Evolutionary conservation across 2,797 vertebrate genomes (phyloP).

Genomic region (Thaleichthys pacificus): DNA sequence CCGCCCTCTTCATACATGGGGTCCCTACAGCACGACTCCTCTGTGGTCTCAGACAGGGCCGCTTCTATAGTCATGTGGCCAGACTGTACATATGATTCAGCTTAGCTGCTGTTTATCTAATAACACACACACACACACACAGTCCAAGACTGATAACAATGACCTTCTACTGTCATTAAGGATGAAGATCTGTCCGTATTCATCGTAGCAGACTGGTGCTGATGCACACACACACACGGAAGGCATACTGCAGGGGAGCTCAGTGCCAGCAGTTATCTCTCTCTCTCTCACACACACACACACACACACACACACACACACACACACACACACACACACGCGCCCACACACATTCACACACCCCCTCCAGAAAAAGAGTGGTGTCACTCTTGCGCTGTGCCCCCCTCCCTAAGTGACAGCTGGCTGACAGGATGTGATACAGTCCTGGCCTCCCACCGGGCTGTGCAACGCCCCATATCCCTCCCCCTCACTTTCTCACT

Average conservation of each 20-base stretch:
- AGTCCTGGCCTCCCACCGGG: slow-evolving; percentile 46
- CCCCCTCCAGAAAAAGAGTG: slow-evolving; percentile 7
- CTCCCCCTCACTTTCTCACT: not conserved
- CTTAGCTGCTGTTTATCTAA: slow-evolving; percentile 13
- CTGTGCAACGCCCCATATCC: too few species aligned
- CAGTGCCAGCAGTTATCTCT: not conserved
- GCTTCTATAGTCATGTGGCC: too few species aligned
- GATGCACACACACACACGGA: too few species aligned
- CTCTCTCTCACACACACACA: not conserved
- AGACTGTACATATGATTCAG: too few species aligned
- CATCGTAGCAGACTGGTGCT: not conserved
- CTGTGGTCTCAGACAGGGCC: not conserved
- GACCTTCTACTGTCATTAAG: slow-evolving; percentile 65
- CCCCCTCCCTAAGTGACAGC: slow-evolving; percentile 59
- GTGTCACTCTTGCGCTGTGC: slow-evolving; percentile 14
- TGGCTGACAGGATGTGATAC: slow-evolving; percentile 65
- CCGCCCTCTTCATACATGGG: not conserved
- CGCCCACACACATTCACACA: slow-evolving; percentile 24
- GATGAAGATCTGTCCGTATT: slow-evolving; percentile 42
- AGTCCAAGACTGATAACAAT: slow-evolving; percentile 42
- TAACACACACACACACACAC: slow-evolving; percentile 7
- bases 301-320: slow-evolving; percentile 7
- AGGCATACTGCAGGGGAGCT: not conserved
- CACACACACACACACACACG: slow-evolving; percentile 27
- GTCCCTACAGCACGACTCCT: too few species aligned